Conservation (phyloP, 23 tunicate species). For the Styela clava region DNA sequence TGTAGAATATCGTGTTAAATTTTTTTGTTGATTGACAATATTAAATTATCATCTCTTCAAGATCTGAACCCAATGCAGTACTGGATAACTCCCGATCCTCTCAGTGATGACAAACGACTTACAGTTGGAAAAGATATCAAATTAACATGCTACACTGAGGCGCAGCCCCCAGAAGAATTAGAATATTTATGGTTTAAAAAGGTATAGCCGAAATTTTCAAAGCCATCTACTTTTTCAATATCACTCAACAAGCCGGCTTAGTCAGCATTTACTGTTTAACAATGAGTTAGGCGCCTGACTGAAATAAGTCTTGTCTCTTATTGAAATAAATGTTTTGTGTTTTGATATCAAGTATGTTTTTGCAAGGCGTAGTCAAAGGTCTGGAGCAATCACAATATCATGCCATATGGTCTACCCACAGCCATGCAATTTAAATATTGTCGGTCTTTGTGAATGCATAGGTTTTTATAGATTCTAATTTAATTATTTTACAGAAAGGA, state of each 20-base stretch:
- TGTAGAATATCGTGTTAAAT: too few species aligned
- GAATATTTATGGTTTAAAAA: conserved; percentile 61
- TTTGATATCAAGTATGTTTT: too few species aligned
- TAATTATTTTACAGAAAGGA: not conserved
- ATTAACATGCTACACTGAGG: conserved; percentile 72
- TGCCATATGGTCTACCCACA: too few species aligned
- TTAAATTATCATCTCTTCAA: too few species aligned
- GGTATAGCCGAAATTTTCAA: conserved; percentile 55
- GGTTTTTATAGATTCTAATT: too few species aligned
- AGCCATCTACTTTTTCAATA: too few species aligned
- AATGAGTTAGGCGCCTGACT: not conserved
- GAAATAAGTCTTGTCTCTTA: not conserved
- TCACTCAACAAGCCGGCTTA: not conserved
- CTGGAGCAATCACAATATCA: too few species aligned
- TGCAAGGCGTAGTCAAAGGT: too few species aligned
- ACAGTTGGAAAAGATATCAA: conserved; percentile 45
- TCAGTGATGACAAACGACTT: conserved; percentile 31
- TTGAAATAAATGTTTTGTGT: not conserved
- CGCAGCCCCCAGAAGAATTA: conserved; percentile 61
- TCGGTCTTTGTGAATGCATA: too few species aligned
- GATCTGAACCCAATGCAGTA: conserved; percentile 37
- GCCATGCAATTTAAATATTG: too few species aligned
- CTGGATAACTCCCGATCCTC: conserved; percentile 67
- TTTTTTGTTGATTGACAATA: too few species aligned
- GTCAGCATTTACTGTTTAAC: not conserved